A percentile compares a stretch with the other conserved stretches of the same genome.
phyloP scores from a whole-genome alignment of 2,888 invertebrate species.

The Aspidiotus rigidus region DNA sequence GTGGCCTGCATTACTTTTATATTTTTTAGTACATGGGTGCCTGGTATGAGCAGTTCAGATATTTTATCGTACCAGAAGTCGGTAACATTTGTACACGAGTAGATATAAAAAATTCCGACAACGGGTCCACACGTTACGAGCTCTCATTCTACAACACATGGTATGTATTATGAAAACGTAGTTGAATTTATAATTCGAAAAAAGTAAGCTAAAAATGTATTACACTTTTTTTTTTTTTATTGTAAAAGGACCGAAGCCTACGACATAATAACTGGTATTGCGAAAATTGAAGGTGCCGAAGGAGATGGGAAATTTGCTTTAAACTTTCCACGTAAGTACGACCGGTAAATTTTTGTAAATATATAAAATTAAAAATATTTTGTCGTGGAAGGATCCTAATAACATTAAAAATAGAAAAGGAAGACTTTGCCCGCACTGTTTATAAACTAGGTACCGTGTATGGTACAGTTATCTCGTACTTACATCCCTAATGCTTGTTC shows the following conservation, averaged over 20 bases:
- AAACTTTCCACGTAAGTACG: conserved; percentile 3
- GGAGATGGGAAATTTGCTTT: conserved; percentile 9
- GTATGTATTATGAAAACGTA: conserved; percentile 43
- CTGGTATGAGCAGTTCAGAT: conserved; percentile 70
- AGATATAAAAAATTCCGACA: conserved; percentile 59
- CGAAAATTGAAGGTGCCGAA: conserved; percentile 17
- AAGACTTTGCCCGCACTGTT: too few species aligned
- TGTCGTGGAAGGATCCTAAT: too few species aligned
- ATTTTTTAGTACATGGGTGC: conserved; percentile 54
- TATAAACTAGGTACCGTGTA: too few species aligned
- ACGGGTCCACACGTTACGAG: conserved; percentile 61
- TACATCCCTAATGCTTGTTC: too few species aligned
- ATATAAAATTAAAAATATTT: too few species aligned
- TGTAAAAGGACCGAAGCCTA: conserved; percentile 18
- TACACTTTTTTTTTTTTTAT: neutral
- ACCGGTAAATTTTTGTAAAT: too few species aligned
- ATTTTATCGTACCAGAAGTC: conserved; percentile 64
- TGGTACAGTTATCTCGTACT: too few species aligned
- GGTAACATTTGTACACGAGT: conserved; percentile 64
- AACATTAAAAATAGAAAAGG: too few species aligned
- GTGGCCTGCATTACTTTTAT: conserved; percentile 8
- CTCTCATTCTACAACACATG: conserved; percentile 64
- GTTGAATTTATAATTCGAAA: too few species aligned
- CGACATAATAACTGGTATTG: conserved; percentile 6
- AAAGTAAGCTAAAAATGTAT: neutral